phyloP scores from a whole-genome alignment of 2,113 vertebrate species.

The Physeter macrocephalus region DNA sequence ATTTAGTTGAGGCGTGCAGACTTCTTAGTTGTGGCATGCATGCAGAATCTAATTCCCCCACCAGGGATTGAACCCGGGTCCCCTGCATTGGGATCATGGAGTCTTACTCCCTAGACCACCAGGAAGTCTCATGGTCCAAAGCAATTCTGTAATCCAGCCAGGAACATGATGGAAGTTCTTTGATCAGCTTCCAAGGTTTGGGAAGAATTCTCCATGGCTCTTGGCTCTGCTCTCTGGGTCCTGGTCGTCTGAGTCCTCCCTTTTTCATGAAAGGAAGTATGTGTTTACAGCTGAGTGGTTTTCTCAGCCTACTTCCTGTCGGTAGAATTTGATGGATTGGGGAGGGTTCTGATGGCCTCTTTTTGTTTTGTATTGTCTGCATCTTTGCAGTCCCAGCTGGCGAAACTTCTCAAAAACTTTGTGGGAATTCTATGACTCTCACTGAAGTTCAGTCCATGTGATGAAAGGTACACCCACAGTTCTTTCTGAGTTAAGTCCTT shows the following conservation, averaged over 20 bases:
- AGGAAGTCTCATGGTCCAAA: not conserved
- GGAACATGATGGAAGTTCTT: not conserved
- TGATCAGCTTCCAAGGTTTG: not conserved
- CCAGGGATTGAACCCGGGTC: no score
- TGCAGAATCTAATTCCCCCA: no score
- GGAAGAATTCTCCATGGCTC: not conserved
- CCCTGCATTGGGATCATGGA: no score
- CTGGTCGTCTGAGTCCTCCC: not conserved
- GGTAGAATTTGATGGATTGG: fast-evolving
- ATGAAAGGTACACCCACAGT: not conserved
- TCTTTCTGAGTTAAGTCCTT: not conserved
- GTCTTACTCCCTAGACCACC: no score
- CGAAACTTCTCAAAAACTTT: not conserved
- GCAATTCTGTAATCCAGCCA: not conserved
- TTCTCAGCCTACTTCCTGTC: not conserved
- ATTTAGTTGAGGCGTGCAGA: no score
- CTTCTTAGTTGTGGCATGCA: no score
- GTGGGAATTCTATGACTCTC: not conserved
- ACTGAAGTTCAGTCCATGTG: not conserved
- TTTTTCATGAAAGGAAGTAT: not conserved
- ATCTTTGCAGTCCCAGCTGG: not conserved
- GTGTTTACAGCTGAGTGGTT: not conserved
- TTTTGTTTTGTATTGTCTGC: not conserved
- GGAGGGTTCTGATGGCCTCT: not conserved
- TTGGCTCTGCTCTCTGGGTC: not conserved